Evolutionary conservation across 2,888 invertebrate species (phyloP).

Genomic region (Thera britannica): DNA sequence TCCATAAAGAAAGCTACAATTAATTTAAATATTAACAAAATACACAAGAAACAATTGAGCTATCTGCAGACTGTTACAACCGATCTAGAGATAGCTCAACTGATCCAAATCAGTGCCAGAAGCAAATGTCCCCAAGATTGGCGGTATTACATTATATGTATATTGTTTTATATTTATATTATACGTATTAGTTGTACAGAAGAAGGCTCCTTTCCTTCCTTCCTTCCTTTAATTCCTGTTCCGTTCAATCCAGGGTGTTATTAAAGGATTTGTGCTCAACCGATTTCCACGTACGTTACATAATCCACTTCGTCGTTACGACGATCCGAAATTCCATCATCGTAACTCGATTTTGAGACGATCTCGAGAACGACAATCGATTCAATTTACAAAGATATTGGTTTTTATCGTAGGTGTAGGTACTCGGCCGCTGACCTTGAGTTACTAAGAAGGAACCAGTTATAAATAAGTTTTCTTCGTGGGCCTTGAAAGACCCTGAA

Average conservation of each 20-base stretch:
- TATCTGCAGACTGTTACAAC: no score
- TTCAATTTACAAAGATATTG: slow-evolving; percentile 12
- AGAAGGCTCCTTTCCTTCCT: background rate
- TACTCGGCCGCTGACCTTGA: background rate
- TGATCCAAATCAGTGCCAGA: no score
- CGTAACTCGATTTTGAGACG: slow-evolving; percentile 30
- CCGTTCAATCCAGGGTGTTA: slow-evolving; percentile 1
- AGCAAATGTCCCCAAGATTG: no score
- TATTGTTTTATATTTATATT: no score
- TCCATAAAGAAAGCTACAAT: no score
- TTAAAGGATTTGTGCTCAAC: slow-evolving; percentile 11
- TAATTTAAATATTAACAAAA: no score
- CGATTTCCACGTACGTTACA: slow-evolving; percentile 16
- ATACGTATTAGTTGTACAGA: background rate
- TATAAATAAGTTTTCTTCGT: no score
- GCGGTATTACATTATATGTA: no score
- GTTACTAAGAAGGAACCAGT: background rate
- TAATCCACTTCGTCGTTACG: slow-evolving; percentile 21
- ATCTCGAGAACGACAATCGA: slow-evolving; percentile 23
- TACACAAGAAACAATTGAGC: no score
- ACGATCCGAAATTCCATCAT: slow-evolving; percentile 25
- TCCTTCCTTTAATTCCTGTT: background rate
- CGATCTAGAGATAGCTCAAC: no score
- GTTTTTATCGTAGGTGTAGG: background rate
- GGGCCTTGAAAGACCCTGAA: no score